Evolutionary conservation across 2,113 vertebrate genomes (phyloP).

Genomic region (Crocuta crocuta): DNA sequence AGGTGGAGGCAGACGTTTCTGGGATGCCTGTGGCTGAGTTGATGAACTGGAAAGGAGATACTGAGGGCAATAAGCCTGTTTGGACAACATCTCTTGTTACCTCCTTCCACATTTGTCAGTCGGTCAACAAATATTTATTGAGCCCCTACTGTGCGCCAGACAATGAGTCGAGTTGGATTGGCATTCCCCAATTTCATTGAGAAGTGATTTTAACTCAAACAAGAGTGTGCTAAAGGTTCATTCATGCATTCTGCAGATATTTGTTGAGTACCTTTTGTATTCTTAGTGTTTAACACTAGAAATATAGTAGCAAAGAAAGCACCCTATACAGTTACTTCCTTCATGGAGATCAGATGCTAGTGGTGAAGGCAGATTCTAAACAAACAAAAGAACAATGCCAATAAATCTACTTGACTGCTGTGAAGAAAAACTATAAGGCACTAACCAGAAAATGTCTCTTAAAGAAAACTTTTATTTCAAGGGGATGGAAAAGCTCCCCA

Average conservation of each 20-base stretch:
- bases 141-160: neutral
- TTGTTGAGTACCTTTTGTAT: neutral
- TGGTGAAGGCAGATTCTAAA: neutral
- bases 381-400: neutral
- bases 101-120: slow-evolving; percentile 14
- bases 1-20: neutral
- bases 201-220: neutral
- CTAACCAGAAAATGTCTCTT: neutral
- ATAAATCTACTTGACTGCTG: neutral
- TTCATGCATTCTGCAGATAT: neutral
- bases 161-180: neutral
- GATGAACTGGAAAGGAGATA: slow-evolving; percentile 27
- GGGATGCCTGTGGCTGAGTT: neutral
- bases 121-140: slow-evolving; percentile 49
- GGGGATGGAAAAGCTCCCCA: neutral
- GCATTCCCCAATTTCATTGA: neutral
- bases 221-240: neutral
- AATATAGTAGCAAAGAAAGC: neutral
- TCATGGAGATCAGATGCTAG: neutral
- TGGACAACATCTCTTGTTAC: neutral
- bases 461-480: neutral
- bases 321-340: neutral
- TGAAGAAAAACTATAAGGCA: neutral
- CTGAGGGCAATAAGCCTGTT: slow-evolving; percentile 22
- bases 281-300: neutral